A percentile compares a stretch with the other conserved stretches of the same genome.
These are phyloP conservation scores for Diorhabda elongata DNA, from an alignment of 1,140 invertebrate genomes.

Conservation along the genomic window DNA sequence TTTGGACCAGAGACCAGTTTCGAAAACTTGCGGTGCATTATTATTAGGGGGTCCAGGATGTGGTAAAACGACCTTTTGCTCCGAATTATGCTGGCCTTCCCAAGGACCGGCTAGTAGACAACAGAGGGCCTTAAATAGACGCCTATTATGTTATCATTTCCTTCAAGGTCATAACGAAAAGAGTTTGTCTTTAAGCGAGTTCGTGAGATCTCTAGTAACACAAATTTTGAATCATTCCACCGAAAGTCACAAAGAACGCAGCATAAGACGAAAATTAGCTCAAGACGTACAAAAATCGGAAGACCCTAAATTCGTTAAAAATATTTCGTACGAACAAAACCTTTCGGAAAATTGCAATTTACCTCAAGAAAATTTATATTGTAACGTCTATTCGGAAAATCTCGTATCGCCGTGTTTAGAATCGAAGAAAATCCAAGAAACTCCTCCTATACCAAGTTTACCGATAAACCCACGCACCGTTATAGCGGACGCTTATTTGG, in stretches of 20 bases:
- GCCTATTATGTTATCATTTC: conserved; percentile 78
- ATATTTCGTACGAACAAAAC: conserved; percentile 33
- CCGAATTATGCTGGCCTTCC: conserved; percentile 73
- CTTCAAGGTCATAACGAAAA: conserved; percentile 64
- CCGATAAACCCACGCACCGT: conserved; percentile 60
- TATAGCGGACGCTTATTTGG: conserved; percentile 76
- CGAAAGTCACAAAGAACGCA: conserved; percentile 44
- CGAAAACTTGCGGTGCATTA: conserved; percentile 75
- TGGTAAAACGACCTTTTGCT: conserved; percentile 81
- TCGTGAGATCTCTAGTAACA: conserved; percentile 77
- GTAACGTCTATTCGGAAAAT: conserved; percentile 39
- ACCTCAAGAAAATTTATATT: conserved; percentile 40
- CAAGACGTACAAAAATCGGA: conserved; percentile 31
- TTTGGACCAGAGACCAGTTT: conserved; percentile 73
- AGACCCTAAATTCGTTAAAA: conserved; percentile 26
- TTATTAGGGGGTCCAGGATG: conserved; percentile 85
- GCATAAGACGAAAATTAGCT: conserved; percentile 38
- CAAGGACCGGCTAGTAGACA: conserved; percentile 60
- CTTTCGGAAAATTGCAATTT: conserved; percentile 27
- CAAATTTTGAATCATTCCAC: conserved; percentile 68
- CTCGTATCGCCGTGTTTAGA: conserved; percentile 35
- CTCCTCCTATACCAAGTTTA: conserved; percentile 54
- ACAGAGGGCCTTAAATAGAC: conserved; percentile 67
- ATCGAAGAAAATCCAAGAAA: conserved; percentile 29
- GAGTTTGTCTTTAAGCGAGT: conserved; percentile 73